phyloP scores from a whole-genome alignment of 2,888 invertebrate species.

The Melanostoma mellinum region DNA sequence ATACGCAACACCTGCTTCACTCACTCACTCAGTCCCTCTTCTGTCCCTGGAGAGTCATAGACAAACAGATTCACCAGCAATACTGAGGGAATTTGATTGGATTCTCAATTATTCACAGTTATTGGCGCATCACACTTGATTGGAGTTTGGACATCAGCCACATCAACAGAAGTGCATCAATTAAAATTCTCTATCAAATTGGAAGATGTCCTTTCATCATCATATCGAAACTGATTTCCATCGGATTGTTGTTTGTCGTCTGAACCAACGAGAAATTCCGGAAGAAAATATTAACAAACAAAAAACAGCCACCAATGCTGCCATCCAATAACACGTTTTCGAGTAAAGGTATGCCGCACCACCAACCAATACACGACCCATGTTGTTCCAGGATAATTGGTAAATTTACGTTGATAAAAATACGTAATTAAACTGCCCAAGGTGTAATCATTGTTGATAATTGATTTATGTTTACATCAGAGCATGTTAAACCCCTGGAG shows the following conservation, averaged over 20 bases:
- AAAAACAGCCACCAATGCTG: not conserved
- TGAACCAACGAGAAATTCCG: not conserved
- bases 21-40: not conserved
- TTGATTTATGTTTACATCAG: slow-evolving; percentile 76
- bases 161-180: slow-evolving; percentile 33
- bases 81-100: slow-evolving; percentile 80
- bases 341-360: not conserved
- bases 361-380: slow-evolving; percentile 2
- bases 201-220: slow-evolving; percentile 11
- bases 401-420: slow-evolving; percentile 70
- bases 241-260: not conserved
- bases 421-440: slow-evolving; percentile 75
- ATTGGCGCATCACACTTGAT: slow-evolving; percentile 76
- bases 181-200: slow-evolving; percentile 19
- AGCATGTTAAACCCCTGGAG: slow-evolving; percentile 65
- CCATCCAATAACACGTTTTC: not conserved
- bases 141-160: slow-evolving; percentile 28
- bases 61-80: slow-evolving; percentile 40
- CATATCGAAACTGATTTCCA: not conserved
- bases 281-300: not conserved
- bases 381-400: slow-evolving; percentile 66
- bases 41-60: slow-evolving; percentile 53
- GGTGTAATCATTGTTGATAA: slow-evolving; percentile 76
- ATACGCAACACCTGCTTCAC: no score
- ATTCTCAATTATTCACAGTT: slow-evolving; percentile 82